Conservation (phyloP, 1,140 invertebrate genomes). For the Drosophila burlai region DNA sequence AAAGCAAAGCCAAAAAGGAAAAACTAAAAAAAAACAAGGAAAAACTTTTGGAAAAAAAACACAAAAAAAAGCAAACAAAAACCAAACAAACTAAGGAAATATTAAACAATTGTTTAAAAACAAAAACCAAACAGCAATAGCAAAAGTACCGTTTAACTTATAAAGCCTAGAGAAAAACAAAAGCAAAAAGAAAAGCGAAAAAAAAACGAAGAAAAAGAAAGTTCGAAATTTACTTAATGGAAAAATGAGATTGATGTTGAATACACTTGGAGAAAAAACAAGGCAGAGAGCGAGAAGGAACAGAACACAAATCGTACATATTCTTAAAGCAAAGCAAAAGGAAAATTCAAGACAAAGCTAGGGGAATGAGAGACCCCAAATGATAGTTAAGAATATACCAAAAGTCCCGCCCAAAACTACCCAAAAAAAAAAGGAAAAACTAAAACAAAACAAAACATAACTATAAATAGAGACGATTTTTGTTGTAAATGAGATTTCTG, state of each 20-base stretch:
- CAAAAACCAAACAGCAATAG: conserved; percentile 74
- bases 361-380: conserved; percentile 11
- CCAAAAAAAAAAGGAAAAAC: not conserved
- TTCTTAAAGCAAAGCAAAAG: conserved; percentile 40
- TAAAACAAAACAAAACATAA: not conserved
- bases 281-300: not conserved
- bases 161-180: conserved; percentile 58
- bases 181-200: not conserved
- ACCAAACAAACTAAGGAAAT: conserved; percentile 35
- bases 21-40: conserved; percentile 40
- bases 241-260: conserved; percentile 75
- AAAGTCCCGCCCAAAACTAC: conserved; percentile 32
- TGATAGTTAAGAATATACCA: conserved; percentile 25
- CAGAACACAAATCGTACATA: conserved; percentile 28
- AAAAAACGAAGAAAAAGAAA: conserved; percentile 41
- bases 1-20: conserved; percentile 46
- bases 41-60: conserved; percentile 37
- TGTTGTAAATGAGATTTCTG: conserved; percentile 60
- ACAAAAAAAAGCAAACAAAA: conserved; percentile 45
- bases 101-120: conserved; percentile 71
- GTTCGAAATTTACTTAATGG: conserved; percentile 71
- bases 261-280: conserved; percentile 56
- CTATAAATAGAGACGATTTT: conserved; percentile 57
- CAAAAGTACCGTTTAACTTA: conserved; percentile 75
- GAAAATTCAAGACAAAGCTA: conserved; percentile 50